Evolutionary conservation across 2,113 vertebrate genomes (phyloP).

Genomic region (Megaleporinus macrocephalus): DNA sequence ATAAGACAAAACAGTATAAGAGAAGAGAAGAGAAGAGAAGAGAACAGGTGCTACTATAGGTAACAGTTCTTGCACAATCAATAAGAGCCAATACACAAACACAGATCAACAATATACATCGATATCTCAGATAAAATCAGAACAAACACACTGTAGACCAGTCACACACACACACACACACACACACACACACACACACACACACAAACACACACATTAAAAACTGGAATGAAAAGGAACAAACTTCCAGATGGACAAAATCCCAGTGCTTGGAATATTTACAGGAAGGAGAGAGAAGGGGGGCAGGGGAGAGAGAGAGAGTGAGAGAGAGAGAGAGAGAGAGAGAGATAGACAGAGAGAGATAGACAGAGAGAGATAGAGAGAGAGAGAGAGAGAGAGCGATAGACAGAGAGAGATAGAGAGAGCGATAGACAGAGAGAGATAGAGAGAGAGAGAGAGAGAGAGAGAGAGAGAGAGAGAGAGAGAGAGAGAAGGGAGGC

Average conservation of each 20-base stretch:
- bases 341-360: too few relatives aligned
- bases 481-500: too few relatives aligned
- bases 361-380: too few relatives aligned
- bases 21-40: not conserved
- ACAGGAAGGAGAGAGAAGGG: conserved; percentile 60
- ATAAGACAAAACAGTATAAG: conserved; percentile 17
- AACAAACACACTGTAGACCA: conserved; percentile 30
- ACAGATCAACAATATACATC: conserved; percentile 28
- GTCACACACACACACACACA: not conserved
- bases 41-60: not conserved
- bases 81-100: conserved; percentile 13
- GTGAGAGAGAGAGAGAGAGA: too few relatives aligned
- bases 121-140: conserved; percentile 34
- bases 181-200: conserved; percentile 10
- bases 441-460: too few relatives aligned
- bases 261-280: conserved; percentile 70
- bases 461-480: too few relatives aligned
- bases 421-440: too few relatives aligned
- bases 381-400: too few relatives aligned
- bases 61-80: conserved; percentile 7
- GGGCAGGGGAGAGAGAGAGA: too few relatives aligned
- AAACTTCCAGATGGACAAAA: conserved; percentile 71
- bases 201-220: not conserved
- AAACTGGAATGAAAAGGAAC: conserved; percentile 64
- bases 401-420: too few relatives aligned